Base-by-base conservation (phyloP, 2,797 vertebrate species). In the Ataeniobius toweri region DNA sequence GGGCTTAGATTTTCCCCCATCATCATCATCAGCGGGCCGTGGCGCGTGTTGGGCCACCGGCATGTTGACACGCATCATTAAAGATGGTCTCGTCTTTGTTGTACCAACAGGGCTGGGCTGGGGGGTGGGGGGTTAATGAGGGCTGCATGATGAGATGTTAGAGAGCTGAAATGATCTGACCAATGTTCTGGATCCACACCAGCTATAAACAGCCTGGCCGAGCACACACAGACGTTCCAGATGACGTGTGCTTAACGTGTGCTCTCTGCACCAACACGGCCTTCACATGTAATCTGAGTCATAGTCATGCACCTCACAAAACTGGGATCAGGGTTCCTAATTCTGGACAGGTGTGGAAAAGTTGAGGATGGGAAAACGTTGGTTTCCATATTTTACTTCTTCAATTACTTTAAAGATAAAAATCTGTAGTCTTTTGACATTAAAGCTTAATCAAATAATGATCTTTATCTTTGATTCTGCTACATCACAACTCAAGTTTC, bases 31-130 rank as follows among this genome's bases (percentile, higher is more conserved):
- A 81, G 71, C 65, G 28, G 3, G 28, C 12, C 65, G 61, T 5
- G 39, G 56, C 63, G 73, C 61, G 51, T 75, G 79, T 77, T 51
- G 39, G 79, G 75, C 71, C 53, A 2, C 76, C 46, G 85, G 76
- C 80, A 78, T 48, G 80, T 71, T 74, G 75, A 78, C 73, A 59
- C 65, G 73, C 58, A 82, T 90, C 86, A 86, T 90, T 90, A 90
- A 69, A 76, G 75, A 69, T 22, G 80, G 74, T 79, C 83, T 26
- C 31, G 72, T 77, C 73, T 79, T 83, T 77, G 76, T 70, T 71
- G 74, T 81, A 36, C 55, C n/a, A 24, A 67, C 72, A 58, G 76
- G 80, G 65, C n/a, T 44, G 8, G 58, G 68, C 3, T 20, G 39
- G 31, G 55, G 51, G 12, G 77, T 24, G 50, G 69, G n/a, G 53